Base-by-base conservation (phyloP, 2,888 invertebrate species). In the Pterobdella sp. region DNA sequence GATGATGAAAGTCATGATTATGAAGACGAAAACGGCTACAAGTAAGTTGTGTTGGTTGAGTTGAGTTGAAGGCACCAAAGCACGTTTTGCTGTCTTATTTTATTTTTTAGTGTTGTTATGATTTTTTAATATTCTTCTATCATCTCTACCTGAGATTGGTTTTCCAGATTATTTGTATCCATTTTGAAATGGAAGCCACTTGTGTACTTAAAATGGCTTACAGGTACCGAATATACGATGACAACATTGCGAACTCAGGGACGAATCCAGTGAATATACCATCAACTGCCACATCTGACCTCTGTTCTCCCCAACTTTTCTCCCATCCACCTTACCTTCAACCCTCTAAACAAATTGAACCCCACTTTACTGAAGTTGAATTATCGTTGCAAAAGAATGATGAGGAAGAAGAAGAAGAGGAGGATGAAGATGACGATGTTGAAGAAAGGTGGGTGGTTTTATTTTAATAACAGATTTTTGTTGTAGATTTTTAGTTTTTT, bases 1-100 rank as follows among this genome's bases (percentile, higher is more conserved):
- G 86, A 86, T 77, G 85, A 85, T 75, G 86, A 86, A 31, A 81
- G 81, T 42, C 80, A 80, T 66, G 81, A 80, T 67, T 82, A 79
- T 76, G 82, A 83, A 74, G 82, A 83, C 78, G 82, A 83, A 75
- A 80, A 81, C 77, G 81, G 81, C 34, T 82, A 82, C 75, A 81
- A 82, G 83, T 83, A 71, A 75, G 36, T 69, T 29, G 29, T 52
- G 42, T 2, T 52, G 3, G n/a, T 69, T 4, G 31, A 31, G 22
- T 14, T 1, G 34, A 26, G 60, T 4, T 56, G 60, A 56, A 3
- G 60, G n/a, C 26, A 26, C 4, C 26, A 26, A 18, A 26, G 60
- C 18, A 26, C 4, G n/a, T 56, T 4, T 4, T 56, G n/a, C 4
- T 56, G 60, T 42, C 49, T 14, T 22, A 42, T 7, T 14, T 42